Conservation (phyloP, 1,140 invertebrate genomes). For the Patella vulgata region DNA sequence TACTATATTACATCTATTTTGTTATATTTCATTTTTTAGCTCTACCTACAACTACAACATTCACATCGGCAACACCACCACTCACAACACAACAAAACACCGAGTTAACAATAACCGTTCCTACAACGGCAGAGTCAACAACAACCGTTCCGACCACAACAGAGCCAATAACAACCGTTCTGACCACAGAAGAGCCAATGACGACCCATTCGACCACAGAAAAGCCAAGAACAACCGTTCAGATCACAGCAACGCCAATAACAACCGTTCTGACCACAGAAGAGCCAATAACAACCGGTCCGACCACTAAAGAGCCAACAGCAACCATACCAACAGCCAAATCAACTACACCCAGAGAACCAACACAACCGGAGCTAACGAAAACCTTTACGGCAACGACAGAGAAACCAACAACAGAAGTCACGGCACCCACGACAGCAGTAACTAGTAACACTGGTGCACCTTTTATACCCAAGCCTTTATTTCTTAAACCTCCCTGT, state of each 20-base stretch:
- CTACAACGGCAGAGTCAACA: too few species aligned
- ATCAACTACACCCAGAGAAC: slow-evolving; percentile 1
- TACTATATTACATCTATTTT: too few species aligned
- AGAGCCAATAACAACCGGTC: neutral
- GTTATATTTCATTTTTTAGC: too few species aligned
- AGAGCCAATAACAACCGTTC: neutral
- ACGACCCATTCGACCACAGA: neutral
- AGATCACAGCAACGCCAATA: neutral
- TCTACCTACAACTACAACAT: neutral
- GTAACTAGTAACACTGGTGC: neutral
- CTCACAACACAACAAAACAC: too few species aligned
- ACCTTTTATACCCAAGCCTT: too few species aligned
- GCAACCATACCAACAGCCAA: slow-evolving; percentile 4
- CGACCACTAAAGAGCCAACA: neutral
- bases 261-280: slow-evolving; percentile 1
- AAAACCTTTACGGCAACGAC: too few species aligned
- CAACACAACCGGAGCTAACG: too few species aligned
- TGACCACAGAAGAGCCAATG: neutral
- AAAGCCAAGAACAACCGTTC: neutral
- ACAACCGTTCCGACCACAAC: slow-evolving; percentile 4
- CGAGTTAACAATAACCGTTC: too few species aligned
- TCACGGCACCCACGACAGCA: too few species aligned
- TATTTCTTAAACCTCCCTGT: too few species aligned
- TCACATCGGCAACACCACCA: neutral
- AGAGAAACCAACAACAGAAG: too few species aligned